Conservation (phyloP, 2,113 vertebrate species). For the Halcyon senegalensis region DNA sequence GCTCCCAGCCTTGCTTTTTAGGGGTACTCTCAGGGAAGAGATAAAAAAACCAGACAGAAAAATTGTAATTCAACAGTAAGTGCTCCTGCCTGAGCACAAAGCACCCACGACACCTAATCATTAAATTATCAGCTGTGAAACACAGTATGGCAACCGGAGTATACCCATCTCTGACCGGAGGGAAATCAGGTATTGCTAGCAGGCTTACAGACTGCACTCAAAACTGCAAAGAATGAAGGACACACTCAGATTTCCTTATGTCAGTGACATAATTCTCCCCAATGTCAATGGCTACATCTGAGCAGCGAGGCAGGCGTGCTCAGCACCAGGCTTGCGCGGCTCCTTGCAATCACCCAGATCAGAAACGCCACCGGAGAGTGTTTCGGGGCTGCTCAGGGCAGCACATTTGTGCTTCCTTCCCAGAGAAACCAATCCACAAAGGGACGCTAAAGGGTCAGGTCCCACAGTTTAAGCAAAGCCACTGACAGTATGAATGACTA, state of each 20-base stretch:
- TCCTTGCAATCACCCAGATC: neutral
- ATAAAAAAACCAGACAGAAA: neutral
- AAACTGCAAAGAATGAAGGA: neutral
- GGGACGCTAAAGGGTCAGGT: neutral
- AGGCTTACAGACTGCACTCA: neutral
- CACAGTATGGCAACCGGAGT: neutral
- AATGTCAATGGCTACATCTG: neutral
- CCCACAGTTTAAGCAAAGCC: neutral
- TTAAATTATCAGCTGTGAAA: neutral
- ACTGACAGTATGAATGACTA: neutral
- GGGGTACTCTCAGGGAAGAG: neutral
- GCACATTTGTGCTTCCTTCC: neutral
- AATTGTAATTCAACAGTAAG: neutral
- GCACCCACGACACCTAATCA: neutral
- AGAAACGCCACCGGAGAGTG: fast-evolving
- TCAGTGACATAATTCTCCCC: neutral
- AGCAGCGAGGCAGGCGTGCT: neutral
- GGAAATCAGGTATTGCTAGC: neutral
- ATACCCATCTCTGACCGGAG: neutral
- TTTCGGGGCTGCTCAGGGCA: neutral
- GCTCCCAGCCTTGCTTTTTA: neutral
- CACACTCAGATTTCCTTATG: neutral
- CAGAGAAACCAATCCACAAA: neutral
- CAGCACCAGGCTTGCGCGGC: neutral
- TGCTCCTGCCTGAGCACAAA: neutral